A percentile compares a stretch with the other conserved stretches of the same genome.
These are phyloP conservation scores for Catharus minimus DNA, from an alignment of 2,113 vertebrate species.

Conservation along the genomic window DNA sequence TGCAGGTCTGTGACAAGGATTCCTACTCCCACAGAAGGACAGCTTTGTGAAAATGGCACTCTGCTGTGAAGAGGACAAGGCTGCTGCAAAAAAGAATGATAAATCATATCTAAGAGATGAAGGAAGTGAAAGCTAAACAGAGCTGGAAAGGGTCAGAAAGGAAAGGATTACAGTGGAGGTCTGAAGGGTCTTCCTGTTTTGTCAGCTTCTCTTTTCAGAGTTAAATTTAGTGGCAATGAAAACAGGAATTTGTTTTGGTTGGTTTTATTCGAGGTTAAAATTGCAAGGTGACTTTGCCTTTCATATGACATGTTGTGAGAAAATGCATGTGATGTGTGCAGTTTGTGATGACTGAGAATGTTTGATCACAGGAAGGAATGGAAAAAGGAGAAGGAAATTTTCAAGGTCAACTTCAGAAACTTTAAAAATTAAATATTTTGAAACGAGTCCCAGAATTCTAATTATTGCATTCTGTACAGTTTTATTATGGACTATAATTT, in stretches of 20 bases:
- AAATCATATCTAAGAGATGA: background rate
- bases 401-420: background rate
- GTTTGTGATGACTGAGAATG: background rate
- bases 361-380: background rate
- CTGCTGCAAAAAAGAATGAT: background rate
- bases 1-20: background rate
- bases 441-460: background rate
- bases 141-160: background rate
- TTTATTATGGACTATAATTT: background rate
- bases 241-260: background rate
- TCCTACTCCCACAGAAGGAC: background rate
- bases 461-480: background rate
- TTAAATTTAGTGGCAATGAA: background rate
- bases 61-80: background rate
- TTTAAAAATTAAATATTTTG: constrained; percentile 16
- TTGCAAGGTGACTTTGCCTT: background rate
- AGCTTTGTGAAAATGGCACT: background rate
- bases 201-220: background rate
- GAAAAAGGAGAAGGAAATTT: background rate
- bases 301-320: background rate
- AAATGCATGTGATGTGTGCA: background rate
- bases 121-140: background rate
- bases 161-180: background rate
- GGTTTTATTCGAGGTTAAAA: background rate
- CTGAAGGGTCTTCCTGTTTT: background rate